Evolutionary conservation across 2,113 vertebrate species (phyloP).

Genomic region (Dipodomys merriami): DNA sequence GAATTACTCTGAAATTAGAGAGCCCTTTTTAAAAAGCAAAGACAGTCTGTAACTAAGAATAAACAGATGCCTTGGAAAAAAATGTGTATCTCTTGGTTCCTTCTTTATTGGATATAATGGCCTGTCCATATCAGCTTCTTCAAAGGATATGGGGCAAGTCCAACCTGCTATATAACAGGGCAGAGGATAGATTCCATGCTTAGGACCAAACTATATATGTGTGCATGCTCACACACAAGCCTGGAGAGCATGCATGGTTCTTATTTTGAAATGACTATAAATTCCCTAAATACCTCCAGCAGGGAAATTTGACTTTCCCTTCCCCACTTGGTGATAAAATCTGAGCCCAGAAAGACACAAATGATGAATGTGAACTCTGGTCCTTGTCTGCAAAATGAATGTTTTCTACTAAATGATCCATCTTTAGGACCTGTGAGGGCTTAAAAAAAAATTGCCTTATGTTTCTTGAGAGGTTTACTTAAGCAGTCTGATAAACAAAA

Average conservation of each 20-base stretch:
- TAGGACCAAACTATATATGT: not conserved
- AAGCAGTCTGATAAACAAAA: not conserved
- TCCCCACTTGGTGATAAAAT: slow-evolving; percentile 38
- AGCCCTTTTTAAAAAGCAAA: not conserved
- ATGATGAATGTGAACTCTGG: not conserved
- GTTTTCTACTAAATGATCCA: not conserved
- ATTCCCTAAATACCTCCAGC: slow-evolving; percentile 13
- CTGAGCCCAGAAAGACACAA: not conserved
- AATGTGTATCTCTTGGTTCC: not conserved
- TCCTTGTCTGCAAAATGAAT: not conserved
- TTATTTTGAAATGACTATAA: slow-evolving; percentile 57
- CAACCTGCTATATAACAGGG: too few relatives aligned
- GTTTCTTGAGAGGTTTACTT: slow-evolving; percentile 1
- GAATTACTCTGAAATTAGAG: not conserved
- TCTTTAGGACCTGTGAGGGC: not conserved
- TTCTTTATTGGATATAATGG: not conserved
- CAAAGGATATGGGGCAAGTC: not conserved
- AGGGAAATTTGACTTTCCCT: slow-evolving; percentile 32
- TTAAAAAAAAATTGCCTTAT: not conserved
- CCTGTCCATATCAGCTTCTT: not conserved
- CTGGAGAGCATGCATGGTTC: not conserved
- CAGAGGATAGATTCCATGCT: not conserved
- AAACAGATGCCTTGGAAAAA: not conserved
- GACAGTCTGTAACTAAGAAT: not conserved
- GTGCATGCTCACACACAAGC: not conserved